Conservation (phyloP, 1,140 invertebrate genomes). For the Caenorhabditis latens region DNA sequence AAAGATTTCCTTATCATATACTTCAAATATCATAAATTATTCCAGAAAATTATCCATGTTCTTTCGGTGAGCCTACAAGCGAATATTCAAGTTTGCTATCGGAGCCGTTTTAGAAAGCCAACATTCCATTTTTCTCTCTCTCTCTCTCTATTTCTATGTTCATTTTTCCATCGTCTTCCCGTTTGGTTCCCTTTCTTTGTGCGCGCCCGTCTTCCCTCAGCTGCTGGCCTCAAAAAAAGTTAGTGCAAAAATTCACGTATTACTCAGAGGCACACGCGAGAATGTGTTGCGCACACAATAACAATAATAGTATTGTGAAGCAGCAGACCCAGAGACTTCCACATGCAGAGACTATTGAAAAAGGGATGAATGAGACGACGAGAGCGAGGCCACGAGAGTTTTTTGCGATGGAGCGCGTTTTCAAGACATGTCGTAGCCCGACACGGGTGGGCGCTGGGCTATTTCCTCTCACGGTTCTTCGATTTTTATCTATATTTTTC, state of each 20-base stretch:
- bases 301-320: not conserved
- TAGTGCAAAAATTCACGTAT: slow-evolving; percentile 55
- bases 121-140: not conserved
- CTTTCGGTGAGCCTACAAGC: no score
- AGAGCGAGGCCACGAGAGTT: slow-evolving; percentile 18
- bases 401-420: slow-evolving; percentile 22
- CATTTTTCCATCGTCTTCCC: slow-evolving; percentile 6
- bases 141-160: slow-evolving; percentile 12
- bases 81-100: not conserved
- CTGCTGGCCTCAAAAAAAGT: slow-evolving; percentile 41
- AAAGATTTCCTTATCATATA: no score
- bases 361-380: not conserved
- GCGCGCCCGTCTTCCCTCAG: slow-evolving; percentile 38
- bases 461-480: slow-evolving; percentile 43
- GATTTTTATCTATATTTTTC: slow-evolving; percentile 46
- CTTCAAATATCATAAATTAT: no score
- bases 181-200: slow-evolving; percentile 26
- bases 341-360: not conserved
- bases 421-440: slow-evolving; percentile 2
- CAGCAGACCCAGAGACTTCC: not conserved
- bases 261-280: slow-evolving; percentile 24
- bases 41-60: no score
- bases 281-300: slow-evolving; percentile 26
- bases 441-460: slow-evolving; percentile 39
- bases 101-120: not conserved